Evolutionary conservation across 1,140 invertebrate species (phyloP).

Genomic region (Drosophila orosa): DNA sequence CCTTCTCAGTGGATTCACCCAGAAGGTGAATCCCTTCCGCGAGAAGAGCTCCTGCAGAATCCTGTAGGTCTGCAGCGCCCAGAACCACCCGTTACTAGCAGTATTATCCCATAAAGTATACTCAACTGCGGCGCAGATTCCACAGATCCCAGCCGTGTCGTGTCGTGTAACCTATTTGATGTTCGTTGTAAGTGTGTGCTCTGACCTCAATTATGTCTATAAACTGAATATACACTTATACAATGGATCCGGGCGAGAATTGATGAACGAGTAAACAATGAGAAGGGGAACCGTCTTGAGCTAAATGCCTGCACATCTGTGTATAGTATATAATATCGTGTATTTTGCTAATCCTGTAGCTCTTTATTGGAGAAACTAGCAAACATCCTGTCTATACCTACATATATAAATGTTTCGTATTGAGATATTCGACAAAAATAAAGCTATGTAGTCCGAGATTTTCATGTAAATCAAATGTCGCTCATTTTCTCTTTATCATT

Average conservation of each 20-base stretch:
- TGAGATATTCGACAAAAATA: conserved; percentile 52
- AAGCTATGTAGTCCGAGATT: conserved; percentile 30
- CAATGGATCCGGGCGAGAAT: conserved; percentile 50
- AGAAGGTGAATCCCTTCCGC: conserved; percentile 98
- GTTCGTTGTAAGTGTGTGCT: conserved; percentile 69
- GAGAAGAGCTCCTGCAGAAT: conserved; percentile 97
- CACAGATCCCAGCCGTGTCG: conserved; percentile 22
- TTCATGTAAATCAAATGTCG: conserved; percentile 10
- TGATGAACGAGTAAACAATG: conserved; percentile 39
- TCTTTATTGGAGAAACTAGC: conserved; percentile 73
- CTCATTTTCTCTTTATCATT: not conserved
- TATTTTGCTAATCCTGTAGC: conserved; percentile 77
- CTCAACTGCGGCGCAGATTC: conserved; percentile 41
- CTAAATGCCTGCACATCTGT: conserved; percentile 61
- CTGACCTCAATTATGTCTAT: conserved; percentile 81
- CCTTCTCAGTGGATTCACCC: conserved; percentile 96
- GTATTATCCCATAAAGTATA: conserved; percentile 60
- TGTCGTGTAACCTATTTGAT: conserved; percentile 67
- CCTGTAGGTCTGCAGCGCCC: conserved; percentile 86
- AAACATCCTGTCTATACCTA: conserved; percentile 26
- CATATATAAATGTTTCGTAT: conserved; percentile 57
- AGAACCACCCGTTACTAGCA: conserved; percentile 54
- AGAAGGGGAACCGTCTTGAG: conserved; percentile 64
- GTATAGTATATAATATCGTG: conserved; percentile 51
- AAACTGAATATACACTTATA: conserved; percentile 74